Percentiles rank a stretch among this genome's conserved stretches.
These are phyloP conservation scores for Gambusia yucatana DNA, from an alignment of 2,797 vertebrate species.

Conservation along the genomic window DNA sequence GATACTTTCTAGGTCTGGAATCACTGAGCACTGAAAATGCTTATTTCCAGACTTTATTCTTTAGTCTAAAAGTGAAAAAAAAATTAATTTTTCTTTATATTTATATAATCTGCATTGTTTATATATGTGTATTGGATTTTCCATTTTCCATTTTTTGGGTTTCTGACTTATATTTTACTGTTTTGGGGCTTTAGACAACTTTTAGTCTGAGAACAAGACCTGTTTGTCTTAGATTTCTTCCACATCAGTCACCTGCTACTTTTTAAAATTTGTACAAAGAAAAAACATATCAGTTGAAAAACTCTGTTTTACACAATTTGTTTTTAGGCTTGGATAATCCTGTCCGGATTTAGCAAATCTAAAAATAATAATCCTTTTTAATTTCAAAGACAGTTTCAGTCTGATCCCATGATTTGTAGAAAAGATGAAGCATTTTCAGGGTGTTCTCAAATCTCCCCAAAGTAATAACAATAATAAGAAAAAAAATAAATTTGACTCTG, in stretches of 20 bases:
- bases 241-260: background rate
- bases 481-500: background rate
- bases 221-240: background rate
- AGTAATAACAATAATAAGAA: background rate
- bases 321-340: background rate
- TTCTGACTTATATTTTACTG: background rate
- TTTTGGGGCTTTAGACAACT: background rate
- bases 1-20: background rate
- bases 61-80: background rate
- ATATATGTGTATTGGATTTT: background rate
- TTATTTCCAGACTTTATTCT: background rate
- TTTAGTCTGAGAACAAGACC: background rate
- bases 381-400: background rate
- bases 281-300: background rate
- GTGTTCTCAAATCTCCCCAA: background rate
- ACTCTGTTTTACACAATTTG: background rate
- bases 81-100: background rate
- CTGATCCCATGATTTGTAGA: background rate
- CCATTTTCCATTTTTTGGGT: background rate
- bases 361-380: background rate
- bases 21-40: background rate
- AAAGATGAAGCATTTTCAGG: background rate
- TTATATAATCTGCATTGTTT: background rate
- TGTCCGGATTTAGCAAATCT: background rate
- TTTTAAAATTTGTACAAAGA: background rate